phyloP scores from a whole-genome alignment of 2,888 invertebrate species.

The Plebejus argus region DNA sequence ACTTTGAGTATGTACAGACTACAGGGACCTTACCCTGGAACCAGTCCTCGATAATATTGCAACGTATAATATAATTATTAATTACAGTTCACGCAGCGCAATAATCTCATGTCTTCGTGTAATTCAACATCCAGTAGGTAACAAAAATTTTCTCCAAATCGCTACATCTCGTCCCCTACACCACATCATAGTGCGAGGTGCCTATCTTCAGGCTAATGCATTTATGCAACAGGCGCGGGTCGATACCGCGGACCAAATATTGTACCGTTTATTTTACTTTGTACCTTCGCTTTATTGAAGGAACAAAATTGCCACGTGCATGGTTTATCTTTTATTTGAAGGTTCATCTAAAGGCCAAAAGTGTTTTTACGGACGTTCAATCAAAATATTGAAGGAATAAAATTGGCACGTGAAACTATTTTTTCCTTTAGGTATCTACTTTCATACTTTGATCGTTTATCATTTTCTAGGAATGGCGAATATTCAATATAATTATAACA shows the following conservation, averaged over 20 bases:
- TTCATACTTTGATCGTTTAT: not conserved
- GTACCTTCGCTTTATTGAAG: conserved; percentile 12
- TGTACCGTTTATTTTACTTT: conserved; percentile 33
- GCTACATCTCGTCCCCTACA: conserved; percentile 36
- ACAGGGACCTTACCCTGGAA: too few species aligned
- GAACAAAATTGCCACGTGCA: conserved; percentile 2
- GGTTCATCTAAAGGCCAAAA: not conserved
- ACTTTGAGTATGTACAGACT: too few species aligned
- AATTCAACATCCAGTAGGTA: not conserved
- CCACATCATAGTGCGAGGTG: conserved; percentile 61
- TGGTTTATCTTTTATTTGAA: not conserved
- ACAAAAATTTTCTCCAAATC: not conserved
- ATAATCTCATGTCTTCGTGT: too few species aligned
- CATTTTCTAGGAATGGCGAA: too few species aligned
- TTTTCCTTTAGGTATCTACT: not conserved
- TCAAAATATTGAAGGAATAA: too few species aligned
- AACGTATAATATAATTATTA: too few species aligned
- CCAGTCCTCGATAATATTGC: too few species aligned
- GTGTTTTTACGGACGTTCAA: not conserved
- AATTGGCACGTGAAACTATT: too few species aligned
- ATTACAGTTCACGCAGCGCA: too few species aligned
- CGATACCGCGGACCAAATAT: conserved; percentile 59
- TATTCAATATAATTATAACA: too few species aligned
- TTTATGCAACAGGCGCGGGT: conserved; percentile 76
- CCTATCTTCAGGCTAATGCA: conserved; percentile 79